Evolutionary conservation across 2,888 invertebrate genomes (phyloP), one percentile per base, ranked within the genome.

Genomic region (Dioctria rufipes): DNA sequence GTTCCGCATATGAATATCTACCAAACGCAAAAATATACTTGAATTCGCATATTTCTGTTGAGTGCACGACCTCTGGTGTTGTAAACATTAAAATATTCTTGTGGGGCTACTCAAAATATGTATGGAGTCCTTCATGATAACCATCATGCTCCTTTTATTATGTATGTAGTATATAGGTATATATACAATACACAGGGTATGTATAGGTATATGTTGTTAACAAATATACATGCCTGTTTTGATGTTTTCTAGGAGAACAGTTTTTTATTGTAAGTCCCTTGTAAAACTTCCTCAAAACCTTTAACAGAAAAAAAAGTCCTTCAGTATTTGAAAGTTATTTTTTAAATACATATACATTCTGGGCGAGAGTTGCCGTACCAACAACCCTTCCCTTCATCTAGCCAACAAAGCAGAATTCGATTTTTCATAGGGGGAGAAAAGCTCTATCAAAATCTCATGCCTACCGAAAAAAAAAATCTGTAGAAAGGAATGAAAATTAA

Each of bases 401-500:
- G 6, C 54, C 9, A 54, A 54, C 9, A 11, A 46, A 49, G 54
- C 63, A 46, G 63, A 77, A 46, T 77, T 77, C 77, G 77, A 77
- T 77, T 77, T 77, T 66, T 66, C 66, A 46, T 4, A 58, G 9
- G 58, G 49, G 63, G 46, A 11, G 63, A 63, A 77, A 77, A 49
- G 46, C 63, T 77, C 63, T 63, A n/a, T 37, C 39, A 63, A 77
- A 77, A 77, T 77, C 77, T 61, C 25, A 13, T 25, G 25, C 25
- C 25, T 25, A 25, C 25, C 25, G 2, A 25, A 25, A 25, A 63
- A 37, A 43, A 63, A 63, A 77, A 77, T 77, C 77, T 77, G 77
- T 63, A 77, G 58, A 63, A 77, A 63, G 77, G 77, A 77, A 77
- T 77, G 77, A 9, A 77, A 77, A 77, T 77, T 77, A 77, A 77